Conservation (phyloP, 2,888 invertebrate species). For the Orthosia gracilis region DNA sequence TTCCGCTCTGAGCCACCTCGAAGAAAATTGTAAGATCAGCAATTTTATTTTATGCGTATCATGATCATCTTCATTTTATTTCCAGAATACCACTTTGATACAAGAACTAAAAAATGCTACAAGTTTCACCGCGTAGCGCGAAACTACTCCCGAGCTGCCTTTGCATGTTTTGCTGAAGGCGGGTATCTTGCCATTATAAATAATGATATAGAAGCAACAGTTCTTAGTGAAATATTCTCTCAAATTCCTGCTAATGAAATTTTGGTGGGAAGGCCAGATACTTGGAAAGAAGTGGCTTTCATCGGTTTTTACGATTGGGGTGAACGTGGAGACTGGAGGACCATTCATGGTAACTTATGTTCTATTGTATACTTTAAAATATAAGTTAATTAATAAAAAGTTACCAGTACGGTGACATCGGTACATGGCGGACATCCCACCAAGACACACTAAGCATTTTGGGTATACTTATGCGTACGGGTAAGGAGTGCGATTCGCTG, state of each 20-base stretch:
- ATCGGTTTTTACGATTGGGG: slow-evolving; percentile 73
- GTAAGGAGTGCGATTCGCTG: not conserved
- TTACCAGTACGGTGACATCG: too few species aligned
- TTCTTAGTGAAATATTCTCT: slow-evolving; percentile 67
- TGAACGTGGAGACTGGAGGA: slow-evolving; percentile 72
- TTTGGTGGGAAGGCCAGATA: slow-evolving; percentile 47
- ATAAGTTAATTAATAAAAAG: too few species aligned
- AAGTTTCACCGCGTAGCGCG: slow-evolving; percentile 75
- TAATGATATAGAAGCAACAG: slow-evolving; percentile 68
- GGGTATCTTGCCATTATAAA: slow-evolving; percentile 77
- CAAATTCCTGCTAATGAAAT: slow-evolving; percentile 58
- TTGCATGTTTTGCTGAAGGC: slow-evolving; percentile 77
- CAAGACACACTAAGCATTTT: too few species aligned
- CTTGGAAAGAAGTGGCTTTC: slow-evolving; percentile 64
- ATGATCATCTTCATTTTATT: not conserved
- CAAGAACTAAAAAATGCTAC: slow-evolving; percentile 76
- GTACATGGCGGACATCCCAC: too few species aligned
- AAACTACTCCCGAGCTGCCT: slow-evolving; percentile 74
- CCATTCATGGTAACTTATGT: slow-evolving; percentile 68
- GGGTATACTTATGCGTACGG: too few species aligned
- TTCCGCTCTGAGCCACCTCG: too few species aligned
- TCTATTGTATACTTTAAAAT: not conserved
- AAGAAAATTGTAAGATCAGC: not conserved
- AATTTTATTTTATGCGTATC: not conserved
- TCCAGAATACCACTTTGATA: slow-evolving; percentile 72